Percentiles rank a stretch among this genome's conserved stretches.
These are phyloP conservation scores for Spinus olivaceus DNA, from an alignment of 2,797 vertebrate species.

Conservation along the genomic window DNA sequence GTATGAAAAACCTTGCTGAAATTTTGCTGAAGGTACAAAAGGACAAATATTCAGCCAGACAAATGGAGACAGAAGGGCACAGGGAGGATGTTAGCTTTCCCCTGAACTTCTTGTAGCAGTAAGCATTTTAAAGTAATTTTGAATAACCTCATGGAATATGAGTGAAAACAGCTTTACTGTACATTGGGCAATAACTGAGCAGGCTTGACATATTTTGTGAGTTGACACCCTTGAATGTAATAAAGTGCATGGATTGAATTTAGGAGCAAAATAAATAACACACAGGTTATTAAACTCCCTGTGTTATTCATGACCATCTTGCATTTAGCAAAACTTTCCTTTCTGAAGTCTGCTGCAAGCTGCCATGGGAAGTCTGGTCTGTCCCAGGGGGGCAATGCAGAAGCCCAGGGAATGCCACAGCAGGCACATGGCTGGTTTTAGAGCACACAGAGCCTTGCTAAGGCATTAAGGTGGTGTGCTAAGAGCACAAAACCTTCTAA, in stretches of 20 bases:
- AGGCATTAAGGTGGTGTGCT: background rate
- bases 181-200: constrained; percentile 7
- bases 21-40: constrained; percentile 15
- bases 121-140: constrained; percentile 48
- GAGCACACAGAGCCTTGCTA: background rate
- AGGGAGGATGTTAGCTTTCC: background rate
- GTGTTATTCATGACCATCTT: constrained; percentile 40
- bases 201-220: constrained; percentile 28
- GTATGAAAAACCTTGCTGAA: background rate
- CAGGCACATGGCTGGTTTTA: background rate
- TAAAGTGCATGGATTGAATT: constrained; percentile 46
- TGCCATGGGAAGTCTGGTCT: background rate
- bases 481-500: background rate
- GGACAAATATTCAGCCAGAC: constrained; percentile 14
- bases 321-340: constrained; percentile 41
- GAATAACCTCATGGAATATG: constrained; percentile 36
- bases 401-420: background rate
- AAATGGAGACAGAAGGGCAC: constrained; percentile 32
- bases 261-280: constrained; percentile 51
- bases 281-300: constrained; percentile 12
- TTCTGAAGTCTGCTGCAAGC: constrained; percentile 9
- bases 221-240: constrained; percentile 29
- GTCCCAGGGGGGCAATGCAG: background rate
- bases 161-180: constrained; percentile 13
- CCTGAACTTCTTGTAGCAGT: constrained; percentile 4